Conservation (phyloP, 2,113 vertebrate genomes). For the Myodes glareolus region DNA sequence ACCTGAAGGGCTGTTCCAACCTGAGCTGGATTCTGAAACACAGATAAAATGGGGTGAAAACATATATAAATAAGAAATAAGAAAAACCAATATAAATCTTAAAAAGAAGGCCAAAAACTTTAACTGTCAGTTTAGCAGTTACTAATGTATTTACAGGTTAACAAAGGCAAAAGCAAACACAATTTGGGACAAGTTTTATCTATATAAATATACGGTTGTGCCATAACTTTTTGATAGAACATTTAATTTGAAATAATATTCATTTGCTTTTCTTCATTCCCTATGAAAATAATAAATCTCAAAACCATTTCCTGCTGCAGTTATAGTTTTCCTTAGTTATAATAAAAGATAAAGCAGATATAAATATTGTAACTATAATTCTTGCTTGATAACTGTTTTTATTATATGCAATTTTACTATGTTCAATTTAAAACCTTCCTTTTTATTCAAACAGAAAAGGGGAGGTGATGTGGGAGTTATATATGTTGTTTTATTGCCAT, state of each 20-base stretch:
- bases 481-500: too few relatives aligned
- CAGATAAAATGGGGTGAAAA: neutral
- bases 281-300: neutral
- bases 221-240: neutral
- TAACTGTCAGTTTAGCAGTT: neutral
- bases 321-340: too few relatives aligned
- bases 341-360: too few relatives aligned
- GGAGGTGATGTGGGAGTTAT: too few relatives aligned
- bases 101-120: neutral
- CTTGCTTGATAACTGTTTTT: too few relatives aligned
- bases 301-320: neutral
- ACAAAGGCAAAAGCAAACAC: conserved; percentile 9
- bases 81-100: conserved; percentile 3
- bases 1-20: conserved; percentile 98
- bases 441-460: too few relatives aligned
- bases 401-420: too few relatives aligned
- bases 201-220: conserved; percentile 15
- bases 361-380: too few relatives aligned
- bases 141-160: conserved; percentile 52
- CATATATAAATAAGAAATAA: conserved; percentile 34
- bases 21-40: conserved; percentile 93
- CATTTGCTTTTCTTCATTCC: neutral
- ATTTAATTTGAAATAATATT: neutral
- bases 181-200: conserved; percentile 18
- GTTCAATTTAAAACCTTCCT: too few relatives aligned